phyloP scores from a whole-genome alignment of 2,888 invertebrate species.

The Cantharis flavilabris region DNA sequence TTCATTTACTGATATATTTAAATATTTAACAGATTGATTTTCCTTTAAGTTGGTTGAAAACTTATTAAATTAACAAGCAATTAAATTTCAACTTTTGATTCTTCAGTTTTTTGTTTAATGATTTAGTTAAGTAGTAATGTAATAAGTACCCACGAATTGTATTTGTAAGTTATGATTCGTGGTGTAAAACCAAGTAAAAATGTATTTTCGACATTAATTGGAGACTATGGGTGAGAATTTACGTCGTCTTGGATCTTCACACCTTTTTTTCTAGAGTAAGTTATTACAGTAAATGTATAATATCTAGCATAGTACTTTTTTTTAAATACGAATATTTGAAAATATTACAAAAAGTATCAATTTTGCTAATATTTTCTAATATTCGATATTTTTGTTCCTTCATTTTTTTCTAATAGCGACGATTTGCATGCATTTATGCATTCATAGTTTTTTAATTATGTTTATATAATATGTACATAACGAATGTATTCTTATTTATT shows the following conservation, averaged over 20 bases:
- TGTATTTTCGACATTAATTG: slow-evolving; percentile 32
- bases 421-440: slow-evolving; percentile 4
- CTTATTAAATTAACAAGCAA: not conserved
- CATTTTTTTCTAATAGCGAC: not conserved
- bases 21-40: not conserved
- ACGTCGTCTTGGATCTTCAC: slow-evolving; percentile 28
- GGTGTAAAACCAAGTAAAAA: slow-evolving; percentile 37
- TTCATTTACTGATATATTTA: not conserved
- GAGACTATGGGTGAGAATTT: slow-evolving; percentile 35
- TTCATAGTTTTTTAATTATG: not conserved
- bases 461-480: not conserved
- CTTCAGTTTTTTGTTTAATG: not conserved
- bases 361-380: not conserved
- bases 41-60: not conserved
- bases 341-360: slow-evolving; percentile 10
- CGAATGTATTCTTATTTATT: not conserved
- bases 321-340: slow-evolving; percentile 6
- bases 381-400: not conserved
- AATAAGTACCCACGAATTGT: slow-evolving; percentile 48
- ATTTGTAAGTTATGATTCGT: slow-evolving; percentile 58
- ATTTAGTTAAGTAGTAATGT: slow-evolving; percentile 1
- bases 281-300: slow-evolving; percentile 29
- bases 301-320: slow-evolving; percentile 19
- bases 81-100: not conserved
- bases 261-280: slow-evolving; percentile 38